Evolutionary conservation across 1,140 invertebrate species (phyloP), one percentile per base, ranked within the genome.

Genomic region (Drosophila malerkotliana): DNA sequence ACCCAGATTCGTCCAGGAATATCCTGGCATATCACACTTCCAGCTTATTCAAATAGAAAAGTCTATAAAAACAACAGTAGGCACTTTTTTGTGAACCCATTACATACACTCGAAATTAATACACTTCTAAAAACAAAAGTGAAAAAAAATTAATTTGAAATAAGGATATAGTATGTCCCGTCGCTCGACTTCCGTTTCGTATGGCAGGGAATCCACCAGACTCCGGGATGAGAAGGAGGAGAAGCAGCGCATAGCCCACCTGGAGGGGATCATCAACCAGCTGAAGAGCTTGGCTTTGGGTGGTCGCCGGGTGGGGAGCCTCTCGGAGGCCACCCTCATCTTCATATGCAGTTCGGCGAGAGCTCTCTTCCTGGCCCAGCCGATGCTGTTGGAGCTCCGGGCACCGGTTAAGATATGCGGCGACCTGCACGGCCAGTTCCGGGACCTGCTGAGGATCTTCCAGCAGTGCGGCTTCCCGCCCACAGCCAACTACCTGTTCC

Each of bases 351-450:
- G 10, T 4, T 9, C 58, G 2, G 14, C 52, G 0, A 15, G 71
- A 3, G 45, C 30, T 0, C 6, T 74, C 6, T 73, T 74, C 3
- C 71, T 74, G 1, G 14, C 68, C 7, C 71, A 74, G 10, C 71
- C 71, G 2, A 74, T 74, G 71, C 69, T 74, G 8, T 45, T 74
- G 30, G 71, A 74, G 47, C 59, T 74, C 6, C 37, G 14, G 28
- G 21, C 71, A 4, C 71, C 71, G 37, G 71, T 74, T n/a, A 74
- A 74, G 37, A 63, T 74, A 7, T 73, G 69, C 37, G 71, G 71
- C 1, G 71, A 74, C 14, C 47, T 74, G 12, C 71, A 74, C 4
- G 71, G 71, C 0, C 71, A 74, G 69, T 74, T 45, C 45, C 49
- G 6, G 34, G 71, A 74, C 18, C 71, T 74, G 7, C n/a, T 74